These are phyloP conservation scores for Lonchura striata DNA, from an alignment of 2,113 vertebrate genomes.

Conservation along the genomic window DNA sequence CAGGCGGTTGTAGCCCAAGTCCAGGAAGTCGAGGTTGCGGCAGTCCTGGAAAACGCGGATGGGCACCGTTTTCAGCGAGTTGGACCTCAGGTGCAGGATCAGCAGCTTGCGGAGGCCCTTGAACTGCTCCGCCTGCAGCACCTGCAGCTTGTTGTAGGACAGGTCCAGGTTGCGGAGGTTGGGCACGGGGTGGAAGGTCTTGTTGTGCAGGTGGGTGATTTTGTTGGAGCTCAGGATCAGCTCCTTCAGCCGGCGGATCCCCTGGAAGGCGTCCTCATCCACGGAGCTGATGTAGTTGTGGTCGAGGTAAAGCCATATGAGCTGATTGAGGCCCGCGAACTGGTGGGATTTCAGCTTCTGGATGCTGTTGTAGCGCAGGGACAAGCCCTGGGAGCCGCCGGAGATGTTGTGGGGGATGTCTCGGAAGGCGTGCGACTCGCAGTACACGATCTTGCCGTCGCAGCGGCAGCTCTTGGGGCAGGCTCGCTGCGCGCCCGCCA, in stretches of 20 bases:
- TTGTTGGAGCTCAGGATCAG: constrained; percentile 97
- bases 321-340: constrained; percentile 92
- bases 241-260: constrained; percentile 93
- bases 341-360: constrained; percentile 88
- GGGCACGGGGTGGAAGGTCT: constrained; percentile 90
- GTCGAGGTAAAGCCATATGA: constrained; percentile 98
- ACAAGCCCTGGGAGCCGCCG: constrained; percentile 91
- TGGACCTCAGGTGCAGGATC: constrained; percentile 93
- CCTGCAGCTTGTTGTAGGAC: constrained; percentile 95
- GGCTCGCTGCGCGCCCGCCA: constrained; percentile 85
- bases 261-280: constrained; percentile 91
- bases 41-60: constrained; percentile 95
- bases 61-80: constrained; percentile 90
- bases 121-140: constrained; percentile 88
- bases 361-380: constrained; percentile 96
- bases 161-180: constrained; percentile 97
- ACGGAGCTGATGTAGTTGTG: constrained; percentile 93
- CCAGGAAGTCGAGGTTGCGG: constrained; percentile 94
- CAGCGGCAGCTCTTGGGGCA: constrained; percentile 94
- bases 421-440: constrained; percentile 92
- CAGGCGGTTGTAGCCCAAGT: constrained; percentile 94
- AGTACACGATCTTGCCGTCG: constrained; percentile 98
- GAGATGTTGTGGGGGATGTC: constrained; percentile 95
- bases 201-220: constrained; percentile 88
- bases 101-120: constrained; percentile 90